phyloP scores from a whole-genome alignment of 2,797 vertebrate species.

The Coregonus suidteri region DNA sequence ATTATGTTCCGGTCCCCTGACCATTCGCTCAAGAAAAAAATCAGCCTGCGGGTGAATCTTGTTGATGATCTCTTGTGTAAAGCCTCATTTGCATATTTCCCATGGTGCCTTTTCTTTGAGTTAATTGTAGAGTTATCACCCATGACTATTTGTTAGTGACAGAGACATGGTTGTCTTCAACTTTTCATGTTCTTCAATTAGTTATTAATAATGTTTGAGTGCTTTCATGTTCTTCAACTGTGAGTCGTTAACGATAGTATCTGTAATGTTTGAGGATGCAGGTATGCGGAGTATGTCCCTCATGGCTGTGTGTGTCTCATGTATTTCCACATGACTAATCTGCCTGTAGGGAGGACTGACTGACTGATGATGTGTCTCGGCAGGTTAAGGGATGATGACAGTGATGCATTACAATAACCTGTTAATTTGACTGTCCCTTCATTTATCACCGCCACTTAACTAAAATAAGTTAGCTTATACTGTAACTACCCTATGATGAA shows the following conservation, averaged over 20 bases:
- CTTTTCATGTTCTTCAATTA: neutral
- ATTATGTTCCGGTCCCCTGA: no score
- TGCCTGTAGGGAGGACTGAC: constrained; percentile 8
- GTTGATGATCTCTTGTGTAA: no score
- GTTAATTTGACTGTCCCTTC: constrained; percentile 49
- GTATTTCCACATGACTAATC: constrained; percentile 26
- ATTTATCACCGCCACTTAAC: constrained; percentile 34
- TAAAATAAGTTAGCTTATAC: constrained; percentile 37
- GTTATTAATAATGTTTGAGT: no score
- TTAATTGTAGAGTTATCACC: no score
- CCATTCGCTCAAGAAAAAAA: no score
- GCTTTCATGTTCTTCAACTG: constrained; percentile 34
- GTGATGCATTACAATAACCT: constrained; percentile 32
- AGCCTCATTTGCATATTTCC: no score
- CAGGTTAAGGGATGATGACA: constrained; percentile 42
- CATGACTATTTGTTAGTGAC: no score
- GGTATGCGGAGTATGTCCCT: neutral
- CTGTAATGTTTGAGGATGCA: neutral
- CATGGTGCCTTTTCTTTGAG: no score
- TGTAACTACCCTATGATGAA: constrained; percentile 46
- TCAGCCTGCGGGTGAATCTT: no score
- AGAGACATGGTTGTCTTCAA: neutral
- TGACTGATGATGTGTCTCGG: constrained; percentile 7
- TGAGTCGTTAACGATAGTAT: neutral
- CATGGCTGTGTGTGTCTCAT: constrained; percentile 1